A percentile compares a stretch with the other conserved stretches of the same genome.
phyloP scores from a whole-genome alignment of 2,888 invertebrate species.

The Drosophila neoperkinsi region DNA sequence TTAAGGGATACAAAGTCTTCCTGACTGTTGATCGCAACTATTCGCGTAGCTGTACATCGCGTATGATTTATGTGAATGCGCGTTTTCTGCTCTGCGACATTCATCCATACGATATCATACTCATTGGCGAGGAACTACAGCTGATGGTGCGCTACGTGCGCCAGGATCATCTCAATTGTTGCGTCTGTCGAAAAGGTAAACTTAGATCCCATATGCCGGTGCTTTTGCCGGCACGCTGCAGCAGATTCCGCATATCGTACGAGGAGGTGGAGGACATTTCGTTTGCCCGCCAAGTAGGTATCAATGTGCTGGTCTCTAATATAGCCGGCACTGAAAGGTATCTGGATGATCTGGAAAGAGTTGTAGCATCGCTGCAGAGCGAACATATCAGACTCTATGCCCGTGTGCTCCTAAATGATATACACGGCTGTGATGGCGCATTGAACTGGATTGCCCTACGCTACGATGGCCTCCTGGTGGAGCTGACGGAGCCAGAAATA shows the following conservation, averaged over 20 bases:
- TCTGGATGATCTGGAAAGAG: slow-evolving; percentile 56
- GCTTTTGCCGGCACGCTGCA: slow-evolving; percentile 71
- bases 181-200: slow-evolving; percentile 67
- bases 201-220: slow-evolving; percentile 72
- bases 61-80: slow-evolving; percentile 77
- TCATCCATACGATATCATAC: slow-evolving; percentile 71
- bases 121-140: slow-evolving; percentile 76
- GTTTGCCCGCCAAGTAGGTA: slow-evolving; percentile 78
- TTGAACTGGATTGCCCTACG: slow-evolving; percentile 66
- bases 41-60: slow-evolving; percentile 47
- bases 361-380: slow-evolving; percentile 60
- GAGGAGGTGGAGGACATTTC: slow-evolving; percentile 83
- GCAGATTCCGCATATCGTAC: slow-evolving; percentile 67
- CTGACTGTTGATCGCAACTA: slow-evolving; percentile 70
- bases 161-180: slow-evolving; percentile 55
- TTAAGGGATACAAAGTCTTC: slow-evolving; percentile 36
- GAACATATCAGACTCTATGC: slow-evolving; percentile 71
- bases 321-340: slow-evolving; percentile 61
- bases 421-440: slow-evolving; percentile 59
- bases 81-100: slow-evolving; percentile 73
- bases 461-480: slow-evolving; percentile 80
- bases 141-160: slow-evolving; percentile 53
- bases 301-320: slow-evolving; percentile 75
- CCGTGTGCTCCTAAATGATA: slow-evolving; percentile 69
- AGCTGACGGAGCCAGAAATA: slow-evolving; percentile 40